Evolutionary conservation across 2,888 invertebrate species (phyloP), one percentile per base, ranked within the genome.

Genomic region (Branchellion lobata): DNA sequence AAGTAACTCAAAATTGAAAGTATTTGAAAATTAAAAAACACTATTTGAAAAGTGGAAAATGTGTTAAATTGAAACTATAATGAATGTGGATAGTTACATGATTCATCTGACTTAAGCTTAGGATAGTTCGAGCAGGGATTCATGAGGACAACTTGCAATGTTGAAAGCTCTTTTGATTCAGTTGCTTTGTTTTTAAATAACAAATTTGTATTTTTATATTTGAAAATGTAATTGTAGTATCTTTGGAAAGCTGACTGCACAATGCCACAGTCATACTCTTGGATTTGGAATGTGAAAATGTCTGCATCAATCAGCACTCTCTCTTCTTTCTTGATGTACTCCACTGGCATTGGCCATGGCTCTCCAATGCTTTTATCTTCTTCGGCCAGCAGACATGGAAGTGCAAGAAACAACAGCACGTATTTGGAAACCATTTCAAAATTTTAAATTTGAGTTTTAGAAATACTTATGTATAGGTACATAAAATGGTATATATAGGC

Each of bases 51-150:
- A 14, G 47, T 8, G 8, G 18, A 14, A 8, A 40, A 40, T 40
- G 14, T 40, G 40, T 40, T 40, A 14, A 40, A 40, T 5, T 14
- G 14, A 40, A 14, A 8, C 14, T 40, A 40, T n/a, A n/a, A n/a
- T n/a, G n/a, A n/a, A n/a, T n/a, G n/a, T n/a, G n/a, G n/a, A n/a
- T n/a, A 5, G 81, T 80, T 68, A 82, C 94, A 94, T 83, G 91
- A 90, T 88, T 95, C 95, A 85, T 92, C 91, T 91, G 93, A 93
- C 73, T 90, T 87, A 53, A 91, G 87, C 81, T 90, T 87, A 0
- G 94, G 94, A 84, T 90, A 90, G 0, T 88, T 87, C 84, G 92
- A 91, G 85, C 94, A 94, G 0, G 90, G 87, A 5, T 88, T 86
- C 31, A 86, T 88, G 74, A 93, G 87, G 51, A 90, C 86, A 0